These are phyloP conservation scores for Lithophane leautieri DNA, from an alignment of 2,888 invertebrate species.

Conservation along the genomic window DNA sequence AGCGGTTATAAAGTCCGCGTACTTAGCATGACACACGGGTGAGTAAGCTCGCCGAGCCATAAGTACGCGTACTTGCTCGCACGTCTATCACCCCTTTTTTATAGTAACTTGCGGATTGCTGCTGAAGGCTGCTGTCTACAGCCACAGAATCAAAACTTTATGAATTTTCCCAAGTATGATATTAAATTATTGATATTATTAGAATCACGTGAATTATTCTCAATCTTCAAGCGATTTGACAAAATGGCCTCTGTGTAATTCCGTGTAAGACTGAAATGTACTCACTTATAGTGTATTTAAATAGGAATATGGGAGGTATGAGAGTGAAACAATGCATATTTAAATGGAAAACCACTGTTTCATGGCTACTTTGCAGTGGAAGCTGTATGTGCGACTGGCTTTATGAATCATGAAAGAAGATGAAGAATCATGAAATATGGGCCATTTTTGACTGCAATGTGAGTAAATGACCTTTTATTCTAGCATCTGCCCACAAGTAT, in stretches of 20 bases:
- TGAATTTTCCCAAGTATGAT: constrained; percentile 51
- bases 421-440: too few relatives aligned
- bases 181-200: constrained; percentile 32
- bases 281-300: constrained; percentile 61
- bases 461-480: constrained; percentile 2
- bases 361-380: constrained; percentile 19
- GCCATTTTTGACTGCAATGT: constrained; percentile 51
- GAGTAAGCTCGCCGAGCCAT: too few relatives aligned
- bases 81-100: too few relatives aligned
- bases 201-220: constrained; percentile 53
- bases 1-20: too few relatives aligned
- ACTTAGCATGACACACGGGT: too few relatives aligned
- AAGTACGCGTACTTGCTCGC: too few relatives aligned
- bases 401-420: constrained; percentile 27
- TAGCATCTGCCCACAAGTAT: constrained; percentile 31
- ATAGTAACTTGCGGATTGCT: too few relatives aligned
- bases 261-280: constrained; percentile 74
- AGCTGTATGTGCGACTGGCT: constrained; percentile 13
- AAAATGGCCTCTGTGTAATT: constrained; percentile 70
- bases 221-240: constrained; percentile 63
- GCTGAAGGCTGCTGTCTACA: background rate
- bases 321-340: constrained; percentile 34
- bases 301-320: constrained; percentile 47
- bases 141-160: background rate
- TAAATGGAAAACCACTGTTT: constrained; percentile 26